Base-by-base conservation (phyloP, 1,140 invertebrate species). In the Cardiocondyla obscurior region DNA sequence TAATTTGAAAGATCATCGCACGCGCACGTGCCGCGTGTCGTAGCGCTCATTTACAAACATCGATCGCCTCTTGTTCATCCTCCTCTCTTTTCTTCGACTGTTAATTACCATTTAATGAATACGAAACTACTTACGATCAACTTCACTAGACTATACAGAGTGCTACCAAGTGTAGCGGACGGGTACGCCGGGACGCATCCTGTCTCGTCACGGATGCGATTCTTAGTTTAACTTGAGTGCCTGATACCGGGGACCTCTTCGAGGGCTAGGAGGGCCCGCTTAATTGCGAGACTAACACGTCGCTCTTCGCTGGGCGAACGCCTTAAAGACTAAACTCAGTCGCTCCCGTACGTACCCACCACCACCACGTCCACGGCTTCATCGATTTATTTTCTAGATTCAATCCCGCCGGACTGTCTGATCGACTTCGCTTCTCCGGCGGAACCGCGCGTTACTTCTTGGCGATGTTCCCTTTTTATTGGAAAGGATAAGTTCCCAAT, bases 61-160 rank as follows among this genome's bases (percentile, higher is more conserved):
- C 90, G 88, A 81, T 67, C 87, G 82, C 70, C 84, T 87, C 90
- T 83, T 72, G 90, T 88, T 89, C 73, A 33, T 51, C 6, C 14
- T 44, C n/a, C 28, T 58, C 28, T 30, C 16, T 12, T 30, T 30
- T 16, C 19, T 46, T 46, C 19, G 42, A 46, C 19, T 33, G 42
- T 64, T 49, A 72, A 83, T 84, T 49, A 73, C 51, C 84, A 57
- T 58, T 72, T 70, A 73, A 90, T 89, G 84, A 90, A 91, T 90
- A 90, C 67, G 90, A 91, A 89, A 93, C 92, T 93, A 93, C 92
- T 92, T 92, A 90, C 76, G 85, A 81, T 85, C 87, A 88, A 85
- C 65, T 83, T 88, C 77, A 82, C 90, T 91, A 87, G 84, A 84
- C 90, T 92, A 93, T 93, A 92, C 90, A 90, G 83, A 86, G n/a